A percentile compares a stretch with the other conserved stretches of the same genome.
phyloP scores from a whole-genome alignment of 2,113 vertebrate species.

The Alouatta palliata region DNA sequence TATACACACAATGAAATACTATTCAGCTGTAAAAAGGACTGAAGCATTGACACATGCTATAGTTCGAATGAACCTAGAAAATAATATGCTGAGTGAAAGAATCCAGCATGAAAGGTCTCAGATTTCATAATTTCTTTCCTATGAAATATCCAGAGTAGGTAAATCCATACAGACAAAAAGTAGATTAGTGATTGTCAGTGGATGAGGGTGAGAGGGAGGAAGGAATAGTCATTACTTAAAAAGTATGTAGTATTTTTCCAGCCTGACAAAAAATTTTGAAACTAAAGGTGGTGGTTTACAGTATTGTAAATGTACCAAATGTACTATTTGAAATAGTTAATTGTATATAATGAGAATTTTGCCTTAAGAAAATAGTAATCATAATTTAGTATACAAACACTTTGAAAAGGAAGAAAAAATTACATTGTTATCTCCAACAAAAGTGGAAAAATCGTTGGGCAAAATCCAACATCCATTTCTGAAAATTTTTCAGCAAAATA shows the following conservation, averaged over 20 bases:
- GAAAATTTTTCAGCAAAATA: neutral
- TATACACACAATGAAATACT: too few relatives aligned
- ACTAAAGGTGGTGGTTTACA: neutral
- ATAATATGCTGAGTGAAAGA: neutral
- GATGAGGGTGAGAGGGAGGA: neutral
- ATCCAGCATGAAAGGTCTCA: neutral
- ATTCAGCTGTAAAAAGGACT: neutral
- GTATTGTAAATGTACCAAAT: rapidly evolving
- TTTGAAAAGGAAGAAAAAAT: neutral
- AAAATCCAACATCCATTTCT: neutral
- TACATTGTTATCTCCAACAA: neutral
- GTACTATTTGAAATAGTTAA: neutral
- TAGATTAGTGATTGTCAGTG: neutral
- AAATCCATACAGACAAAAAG: neutral
- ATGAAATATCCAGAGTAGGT: neutral
- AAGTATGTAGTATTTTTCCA: neutral
- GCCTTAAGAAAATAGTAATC: neutral
- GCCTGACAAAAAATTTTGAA: neutral
- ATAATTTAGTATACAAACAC: neutral
- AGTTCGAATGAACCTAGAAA: neutral
- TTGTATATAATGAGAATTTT: neutral
- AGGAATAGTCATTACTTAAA: neutral
- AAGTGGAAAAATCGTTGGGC: neutral
- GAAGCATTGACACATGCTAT: neutral
- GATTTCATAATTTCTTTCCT: neutral